These are phyloP conservation scores for Numenius phaeopus DNA, from an alignment of 2,797 vertebrate genomes.

Conservation along the genomic window DNA sequence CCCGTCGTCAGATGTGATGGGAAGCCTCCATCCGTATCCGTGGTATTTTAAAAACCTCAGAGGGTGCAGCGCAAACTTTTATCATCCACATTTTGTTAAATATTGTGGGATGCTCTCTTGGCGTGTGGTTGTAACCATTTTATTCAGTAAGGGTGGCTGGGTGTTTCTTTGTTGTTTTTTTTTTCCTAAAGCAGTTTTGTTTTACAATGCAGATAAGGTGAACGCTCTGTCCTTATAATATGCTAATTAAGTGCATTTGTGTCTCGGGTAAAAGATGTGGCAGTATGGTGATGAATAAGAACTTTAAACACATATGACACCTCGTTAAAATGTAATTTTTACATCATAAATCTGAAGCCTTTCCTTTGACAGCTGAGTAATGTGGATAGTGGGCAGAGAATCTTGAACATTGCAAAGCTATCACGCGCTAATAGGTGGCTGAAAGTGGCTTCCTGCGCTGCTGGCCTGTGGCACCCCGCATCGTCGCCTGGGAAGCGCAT, in stretches of 20 bases:
- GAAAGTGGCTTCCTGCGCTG: not conserved
- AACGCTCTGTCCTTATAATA: conserved; percentile 77
- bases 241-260: conserved; percentile 78
- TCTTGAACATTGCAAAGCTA: conserved; percentile 47
- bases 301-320: conserved; percentile 83
- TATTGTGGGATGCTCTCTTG: not conserved
- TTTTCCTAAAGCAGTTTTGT: conserved; percentile 37
- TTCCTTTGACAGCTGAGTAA: conserved; percentile 79
- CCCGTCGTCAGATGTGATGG: not conserved
- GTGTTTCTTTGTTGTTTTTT: not conserved
- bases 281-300: conserved; percentile 80
- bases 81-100: not conserved
- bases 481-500: not conserved
- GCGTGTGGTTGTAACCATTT: not conserved
- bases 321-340: conserved; percentile 84
- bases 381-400: conserved; percentile 71
- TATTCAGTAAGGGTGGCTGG: not conserved
- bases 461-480: not conserved
- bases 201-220: conserved; percentile 70
- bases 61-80: not conserved
- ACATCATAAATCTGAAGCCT: conserved; percentile 77
- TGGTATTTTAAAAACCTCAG: not conserved
- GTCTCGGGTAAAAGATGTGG: conserved; percentile 70
- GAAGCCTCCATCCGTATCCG: not conserved
- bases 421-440: conserved; percentile 35